phyloP scores from a whole-genome alignment of 2,888 invertebrate genomes.

The Phengaris arion region DNA sequence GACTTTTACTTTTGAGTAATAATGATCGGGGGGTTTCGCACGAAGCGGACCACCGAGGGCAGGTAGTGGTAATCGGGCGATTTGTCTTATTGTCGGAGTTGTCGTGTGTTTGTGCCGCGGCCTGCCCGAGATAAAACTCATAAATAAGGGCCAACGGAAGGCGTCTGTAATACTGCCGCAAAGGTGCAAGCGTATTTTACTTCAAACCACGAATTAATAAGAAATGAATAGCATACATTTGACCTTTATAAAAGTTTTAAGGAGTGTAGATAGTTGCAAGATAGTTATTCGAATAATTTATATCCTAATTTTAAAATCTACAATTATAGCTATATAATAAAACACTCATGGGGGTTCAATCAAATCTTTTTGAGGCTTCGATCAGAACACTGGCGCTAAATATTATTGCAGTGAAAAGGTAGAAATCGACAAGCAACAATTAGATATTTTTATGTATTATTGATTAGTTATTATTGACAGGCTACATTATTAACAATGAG shows the following conservation, averaged over 20 bases:
- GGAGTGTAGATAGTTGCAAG: no score
- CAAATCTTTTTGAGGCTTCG: no score
- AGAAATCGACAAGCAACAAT: no score
- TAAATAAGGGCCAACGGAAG: slow-evolving; percentile 76
- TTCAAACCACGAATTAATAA: slow-evolving; percentile 26
- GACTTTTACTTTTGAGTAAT: slow-evolving; percentile 68
- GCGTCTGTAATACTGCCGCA: slow-evolving; percentile 68
- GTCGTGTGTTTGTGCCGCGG: slow-evolving; percentile 75
- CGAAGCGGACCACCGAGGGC: slow-evolving; percentile 65
- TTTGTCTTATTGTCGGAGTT: slow-evolving; percentile 77
- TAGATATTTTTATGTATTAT: no score
- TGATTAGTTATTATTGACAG: no score
- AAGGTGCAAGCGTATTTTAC: slow-evolving; percentile 53
- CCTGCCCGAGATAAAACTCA: slow-evolving; percentile 74
- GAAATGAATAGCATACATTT: background rate
- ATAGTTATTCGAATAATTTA: no score
- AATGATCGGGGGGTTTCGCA: slow-evolving; percentile 65
- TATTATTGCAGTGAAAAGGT: no score
- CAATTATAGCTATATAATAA: no score
- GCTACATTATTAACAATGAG: no score
- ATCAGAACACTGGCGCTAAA: no score
- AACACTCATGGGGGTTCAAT: no score
- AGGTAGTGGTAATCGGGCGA: slow-evolving; percentile 77
- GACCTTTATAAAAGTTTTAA: background rate
- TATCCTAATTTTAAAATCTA: no score